Evolutionary conservation across 2,113 vertebrate genomes (phyloP).

Genomic region (Pao palembangensis): DNA sequence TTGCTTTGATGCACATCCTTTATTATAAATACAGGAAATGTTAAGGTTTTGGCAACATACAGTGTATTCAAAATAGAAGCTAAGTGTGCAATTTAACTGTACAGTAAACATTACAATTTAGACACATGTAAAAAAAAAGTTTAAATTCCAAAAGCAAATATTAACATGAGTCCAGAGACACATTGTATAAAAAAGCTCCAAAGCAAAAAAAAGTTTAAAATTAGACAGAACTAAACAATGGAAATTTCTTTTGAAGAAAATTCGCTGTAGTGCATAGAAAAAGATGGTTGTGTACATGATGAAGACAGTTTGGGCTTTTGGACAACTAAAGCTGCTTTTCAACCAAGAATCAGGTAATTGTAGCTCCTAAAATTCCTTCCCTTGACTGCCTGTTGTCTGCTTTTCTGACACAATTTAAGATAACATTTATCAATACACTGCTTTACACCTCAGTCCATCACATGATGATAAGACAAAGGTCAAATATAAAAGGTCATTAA

Average conservation of each 20-base stretch:
- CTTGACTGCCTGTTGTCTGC: no score
- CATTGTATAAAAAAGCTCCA: constrained; percentile 30
- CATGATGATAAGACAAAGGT: no score
- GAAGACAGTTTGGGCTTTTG: constrained; percentile 16
- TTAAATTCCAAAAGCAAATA: constrained; percentile 28
- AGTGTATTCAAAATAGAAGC: constrained; percentile 52
- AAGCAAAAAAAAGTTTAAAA: constrained; percentile 36
- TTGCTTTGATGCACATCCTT: constrained; percentile 74
- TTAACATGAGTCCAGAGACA: constrained; percentile 40
- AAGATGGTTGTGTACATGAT: constrained; percentile 29
- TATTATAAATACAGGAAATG: constrained; percentile 79
- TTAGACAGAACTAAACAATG: constrained; percentile 41
- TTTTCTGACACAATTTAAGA: neutral
- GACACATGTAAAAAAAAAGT: constrained; percentile 42
- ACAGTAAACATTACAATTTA: constrained; percentile 50
- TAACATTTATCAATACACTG: no score
- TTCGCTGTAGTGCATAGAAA: constrained; percentile 41
- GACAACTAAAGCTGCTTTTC: no score
- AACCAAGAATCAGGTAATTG: no score
- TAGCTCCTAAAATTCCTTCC: no score
- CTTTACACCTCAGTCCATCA: no score
- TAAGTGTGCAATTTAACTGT: constrained; percentile 50
- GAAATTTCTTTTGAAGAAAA: constrained; percentile 40
- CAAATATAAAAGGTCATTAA: no score
- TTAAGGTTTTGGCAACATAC: constrained; percentile 68